phyloP scores from a whole-genome alignment of 2,797 vertebrate species.

The Tenualosa ilisha region DNA sequence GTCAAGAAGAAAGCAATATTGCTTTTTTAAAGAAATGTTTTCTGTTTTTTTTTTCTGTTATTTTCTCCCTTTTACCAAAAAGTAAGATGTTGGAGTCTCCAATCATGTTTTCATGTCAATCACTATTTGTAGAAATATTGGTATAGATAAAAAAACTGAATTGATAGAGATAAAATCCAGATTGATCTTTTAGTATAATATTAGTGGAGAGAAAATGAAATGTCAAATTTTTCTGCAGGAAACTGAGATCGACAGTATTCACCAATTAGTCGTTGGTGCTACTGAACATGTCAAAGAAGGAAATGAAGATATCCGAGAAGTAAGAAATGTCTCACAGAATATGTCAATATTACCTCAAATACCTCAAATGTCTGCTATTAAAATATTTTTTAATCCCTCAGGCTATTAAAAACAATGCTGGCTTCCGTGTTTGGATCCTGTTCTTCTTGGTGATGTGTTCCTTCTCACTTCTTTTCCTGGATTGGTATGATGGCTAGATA shows the following conservation, averaged over 20 bases:
- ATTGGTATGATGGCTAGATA: slow-evolving; percentile 95
- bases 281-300: slow-evolving; percentile 99
- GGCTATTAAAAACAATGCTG: slow-evolving; percentile 99
- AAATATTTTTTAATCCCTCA: slow-evolving; percentile 52
- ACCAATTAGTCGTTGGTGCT: slow-evolving; percentile 94
- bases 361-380: neutral
- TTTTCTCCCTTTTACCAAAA: too few relatives aligned
- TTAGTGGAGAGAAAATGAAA: neutral
- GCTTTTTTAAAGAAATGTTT: too few relatives aligned
- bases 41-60: too few relatives aligned
- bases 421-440: slow-evolving; percentile 97
- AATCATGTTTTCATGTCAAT: too few relatives aligned
- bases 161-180: too few relatives aligned
- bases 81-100: too few relatives aligned
- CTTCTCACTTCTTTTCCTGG: slow-evolving; percentile 95
- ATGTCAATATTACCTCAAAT: neutral
- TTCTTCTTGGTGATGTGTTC: slow-evolving; percentile 99
- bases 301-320: slow-evolving; percentile 98
- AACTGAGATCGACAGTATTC: slow-evolving; percentile 91
- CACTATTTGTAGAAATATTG: too few relatives aligned
- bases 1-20: too few relatives aligned
- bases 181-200: neutral
- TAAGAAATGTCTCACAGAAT: slow-evolving; percentile 50
- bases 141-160: too few relatives aligned
- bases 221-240: slow-evolving; percentile 73